Evolutionary conservation across 2,113 vertebrate species (phyloP), one percentile per base, ranked within the genome.

Genomic region (Chaenogobius annularis): DNA sequence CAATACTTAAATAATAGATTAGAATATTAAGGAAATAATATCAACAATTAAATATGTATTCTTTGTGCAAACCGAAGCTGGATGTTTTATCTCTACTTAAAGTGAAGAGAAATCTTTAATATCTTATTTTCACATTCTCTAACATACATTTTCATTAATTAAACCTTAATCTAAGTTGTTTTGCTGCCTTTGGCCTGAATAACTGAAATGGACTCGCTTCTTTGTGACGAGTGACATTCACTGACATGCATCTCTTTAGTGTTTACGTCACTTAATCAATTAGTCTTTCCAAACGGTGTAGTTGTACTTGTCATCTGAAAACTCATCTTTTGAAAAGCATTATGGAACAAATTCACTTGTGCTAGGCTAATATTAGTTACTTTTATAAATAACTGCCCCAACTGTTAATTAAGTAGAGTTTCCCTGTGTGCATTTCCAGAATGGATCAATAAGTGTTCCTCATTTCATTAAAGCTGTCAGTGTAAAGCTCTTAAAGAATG

Each of bases 361-460:
- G 67, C 69, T 74, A 80, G 77, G 50, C 50, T 63, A 85, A 79
- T 88, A 86, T 80, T 75, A 56, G 50, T 69, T 64, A 87, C 12
- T 46, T 88, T 90, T 83, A 81, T 55, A 56, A 78, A 66, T 84
- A 88, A 91, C 85, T 73, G 80, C 85, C 84, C 70, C 61, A 71
- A 78, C 68, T 72, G 52, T 78, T 83, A 77, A 79, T 78, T 83
- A 77, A 79, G 73, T 73, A 69, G 75, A 47, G 54, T 67, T 73
- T 73, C 74, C 70, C 65, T 74, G 66, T 81, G 77, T 73, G 71
- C 71, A 69, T 83, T 68, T 78, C 75, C 69, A 75, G 66, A 77
- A 70, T 66, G 78, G 80, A 92, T 92, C 89, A 82, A 91, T 92
- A 77, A 40, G 84, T 76, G 85, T 81, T 81, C 75, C 85, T 89